These are phyloP conservation scores for Sebastes cheni DNA, from an alignment of 2,797 vertebrate genomes.

Conservation along the genomic window DNA sequence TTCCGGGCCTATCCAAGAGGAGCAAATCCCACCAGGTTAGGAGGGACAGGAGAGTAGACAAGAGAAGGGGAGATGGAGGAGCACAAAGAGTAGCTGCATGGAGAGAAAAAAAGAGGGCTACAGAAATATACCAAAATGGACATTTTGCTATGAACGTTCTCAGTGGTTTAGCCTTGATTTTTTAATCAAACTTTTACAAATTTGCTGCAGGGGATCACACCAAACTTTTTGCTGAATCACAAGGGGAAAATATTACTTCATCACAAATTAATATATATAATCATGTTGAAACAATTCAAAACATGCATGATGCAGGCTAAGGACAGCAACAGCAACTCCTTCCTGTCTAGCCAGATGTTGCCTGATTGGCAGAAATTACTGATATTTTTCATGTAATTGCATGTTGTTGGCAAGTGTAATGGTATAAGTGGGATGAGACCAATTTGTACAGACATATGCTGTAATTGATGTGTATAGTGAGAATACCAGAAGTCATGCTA, in stretches of 20 bases:
- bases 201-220: not conserved
- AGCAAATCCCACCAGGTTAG: conserved; percentile 69
- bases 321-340: not conserved
- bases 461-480: not conserved
- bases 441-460: not conserved
- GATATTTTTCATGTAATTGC: not conserved
- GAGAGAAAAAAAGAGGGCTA: not conserved
- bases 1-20: conserved; percentile 65
- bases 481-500: not conserved
- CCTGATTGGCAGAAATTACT: not conserved
- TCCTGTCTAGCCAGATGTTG: not conserved
- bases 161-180: not conserved
- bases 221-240: not conserved
- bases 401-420: not conserved
- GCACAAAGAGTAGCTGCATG: not conserved
- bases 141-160: not conserved
- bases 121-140: not conserved
- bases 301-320: not conserved
- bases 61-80: conserved; percentile 9
- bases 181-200: not conserved
- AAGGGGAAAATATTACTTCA: not conserved
- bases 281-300: not conserved
- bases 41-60: conserved; percentile 33
- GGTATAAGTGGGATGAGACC: not conserved
- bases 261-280: not conserved